Conservation (phyloP, 1,140 invertebrate genomes). For the Drosophila nannoptera region DNA sequence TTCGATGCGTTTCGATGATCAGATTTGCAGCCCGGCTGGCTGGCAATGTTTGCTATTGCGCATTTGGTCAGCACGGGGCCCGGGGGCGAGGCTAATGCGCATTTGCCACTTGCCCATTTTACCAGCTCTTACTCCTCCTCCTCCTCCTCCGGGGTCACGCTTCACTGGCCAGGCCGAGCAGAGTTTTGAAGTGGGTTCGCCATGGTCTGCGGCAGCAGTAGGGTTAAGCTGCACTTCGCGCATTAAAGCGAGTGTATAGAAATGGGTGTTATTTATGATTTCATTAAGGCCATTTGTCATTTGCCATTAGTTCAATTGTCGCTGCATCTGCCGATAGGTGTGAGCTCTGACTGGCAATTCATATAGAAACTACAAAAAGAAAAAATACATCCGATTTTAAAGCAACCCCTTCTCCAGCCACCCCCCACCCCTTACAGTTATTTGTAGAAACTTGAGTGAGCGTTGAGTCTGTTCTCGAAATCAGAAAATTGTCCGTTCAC, state of each 20-base stretch:
- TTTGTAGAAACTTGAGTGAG: neutral
- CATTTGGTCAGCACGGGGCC: slow-evolving; percentile 32
- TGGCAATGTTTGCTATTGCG: slow-evolving; percentile 46
- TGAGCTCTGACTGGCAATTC: neutral
- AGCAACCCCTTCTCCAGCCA: too few species aligned
- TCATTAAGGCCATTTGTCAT: slow-evolving; percentile 33
- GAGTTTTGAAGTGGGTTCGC: slow-evolving; percentile 27
- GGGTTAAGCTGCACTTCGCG: slow-evolving; percentile 62
- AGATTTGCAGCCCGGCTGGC: neutral
- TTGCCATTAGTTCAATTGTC: slow-evolving; percentile 60
- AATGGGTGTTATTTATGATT: slow-evolving; percentile 72
- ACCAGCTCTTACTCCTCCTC: slow-evolving; percentile 7
- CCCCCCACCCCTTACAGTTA: too few species aligned
- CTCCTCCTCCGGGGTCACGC: slow-evolving; percentile 28
- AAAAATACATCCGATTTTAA: too few species aligned
- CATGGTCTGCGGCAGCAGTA: slow-evolving; percentile 24
- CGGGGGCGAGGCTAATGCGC: slow-evolving; percentile 55
- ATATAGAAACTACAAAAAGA: neutral
- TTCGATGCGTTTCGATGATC: slow-evolving; percentile 26
- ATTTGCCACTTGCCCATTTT: slow-evolving; percentile 45
- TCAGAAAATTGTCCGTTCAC: neutral
- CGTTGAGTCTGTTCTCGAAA: slow-evolving; percentile 2
- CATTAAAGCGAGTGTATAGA: slow-evolving; percentile 57
- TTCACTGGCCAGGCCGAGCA: slow-evolving; percentile 34
- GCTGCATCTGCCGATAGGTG: slow-evolving; percentile 2